Evolutionary conservation across 1,140 invertebrate genomes (phyloP).

Genomic region (Branchinecta lindahli): DNA sequence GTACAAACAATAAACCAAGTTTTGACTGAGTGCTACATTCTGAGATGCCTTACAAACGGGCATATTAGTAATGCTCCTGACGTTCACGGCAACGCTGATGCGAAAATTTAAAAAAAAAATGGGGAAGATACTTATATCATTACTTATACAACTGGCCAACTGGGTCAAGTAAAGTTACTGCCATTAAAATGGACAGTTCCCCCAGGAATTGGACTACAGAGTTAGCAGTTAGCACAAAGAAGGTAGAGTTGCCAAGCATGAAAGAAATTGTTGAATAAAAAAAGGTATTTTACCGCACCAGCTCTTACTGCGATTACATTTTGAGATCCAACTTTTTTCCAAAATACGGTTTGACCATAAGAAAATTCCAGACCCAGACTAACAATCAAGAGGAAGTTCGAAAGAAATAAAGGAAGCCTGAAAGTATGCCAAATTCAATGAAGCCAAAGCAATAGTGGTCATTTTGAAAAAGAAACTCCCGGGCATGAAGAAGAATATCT

Average conservation of each 20-base stretch:
- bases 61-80: not conserved
- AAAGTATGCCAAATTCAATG: not conserved
- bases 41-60: not conserved
- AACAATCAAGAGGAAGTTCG: not conserved
- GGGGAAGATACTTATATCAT: not conserved
- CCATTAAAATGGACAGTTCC: conserved; percentile 4
- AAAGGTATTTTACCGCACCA: conserved; percentile 6
- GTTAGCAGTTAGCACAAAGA: too few species aligned
- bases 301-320: not conserved
- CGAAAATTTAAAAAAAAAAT: not conserved
- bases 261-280: not conserved
- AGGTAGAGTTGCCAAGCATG: too few species aligned
- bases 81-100: not conserved
- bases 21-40: not conserved
- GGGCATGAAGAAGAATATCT: not conserved
- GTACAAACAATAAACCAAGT: not conserved
- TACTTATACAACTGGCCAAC: too few species aligned
- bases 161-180: not conserved
- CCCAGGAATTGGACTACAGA: not conserved
- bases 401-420: not conserved
- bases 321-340: not conserved
- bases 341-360: not conserved
- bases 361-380: not conserved
- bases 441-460: not conserved
- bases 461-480: not conserved